Evolutionary conservation across 2,888 invertebrate species (phyloP), one percentile per base, ranked within the genome.

Genomic region (Spicauda simplicius): DNA sequence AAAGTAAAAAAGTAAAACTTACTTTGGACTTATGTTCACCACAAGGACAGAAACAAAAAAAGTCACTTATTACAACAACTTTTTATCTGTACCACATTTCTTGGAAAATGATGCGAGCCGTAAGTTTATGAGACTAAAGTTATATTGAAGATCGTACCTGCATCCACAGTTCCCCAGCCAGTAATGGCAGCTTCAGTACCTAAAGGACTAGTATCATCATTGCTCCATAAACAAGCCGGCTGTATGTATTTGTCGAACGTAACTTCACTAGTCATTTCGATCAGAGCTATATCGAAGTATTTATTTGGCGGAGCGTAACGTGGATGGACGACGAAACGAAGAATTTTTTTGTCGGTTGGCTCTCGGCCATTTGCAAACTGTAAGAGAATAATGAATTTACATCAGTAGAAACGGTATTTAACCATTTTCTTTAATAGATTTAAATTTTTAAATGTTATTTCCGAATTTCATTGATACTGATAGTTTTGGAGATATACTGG

Each of bases 281-380:
- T 71, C 5, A 81, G 66, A 0, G 80, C 81, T 45, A 80, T 78
- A 45, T 81, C 81, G 56, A 70, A 73, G 66, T 81, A 81, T 66
- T 77, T 78, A 16, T 64, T 76, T 5, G 79, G 78, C 0, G 79
- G 10, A 0, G 57, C 59, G 56, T 77, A 81, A 16, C 70, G 19
- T 1, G 78, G 79, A 50, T 82, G 80, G 10, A 65, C 54, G 11
- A 77, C 72, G 37, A 80, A 75, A 57, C 70, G 71, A 10, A 61
- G 16, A 14, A 81, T 81, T 30, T 56, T 71, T 0, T 62, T 73
- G 59, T 80, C 79, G 8, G 66, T 30, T 18, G 76, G 71, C 0
- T 0, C 0, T 8, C 45, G 50, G 4, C 55, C 66, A 18, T 70
- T 70, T 0, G 57, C 30, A 30, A 18, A 59, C 71, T 72, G 70